phyloP scores from a whole-genome alignment of 1,140 invertebrate genomes.

The Lordiphosa clarofinis region DNA sequence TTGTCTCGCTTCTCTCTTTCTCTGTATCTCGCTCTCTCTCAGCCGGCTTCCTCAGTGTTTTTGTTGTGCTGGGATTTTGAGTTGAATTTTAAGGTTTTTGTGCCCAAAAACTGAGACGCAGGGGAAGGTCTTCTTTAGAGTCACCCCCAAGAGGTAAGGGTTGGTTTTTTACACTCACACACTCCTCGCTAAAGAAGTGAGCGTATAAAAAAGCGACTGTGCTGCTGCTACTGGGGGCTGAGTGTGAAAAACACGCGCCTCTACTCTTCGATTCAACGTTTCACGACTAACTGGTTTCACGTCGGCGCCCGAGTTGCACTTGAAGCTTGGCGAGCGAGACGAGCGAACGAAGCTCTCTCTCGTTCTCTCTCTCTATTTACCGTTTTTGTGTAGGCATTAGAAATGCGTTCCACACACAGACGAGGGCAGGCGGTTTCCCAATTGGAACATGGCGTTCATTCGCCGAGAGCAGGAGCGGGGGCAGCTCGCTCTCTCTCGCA shows the following conservation, averaged over 20 bases:
- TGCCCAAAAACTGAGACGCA: conserved; percentile 37
- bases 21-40: conserved; percentile 19
- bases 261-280: conserved; percentile 35
- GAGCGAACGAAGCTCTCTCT: conserved; percentile 14
- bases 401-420: conserved; percentile 47
- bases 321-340: conserved; percentile 26
- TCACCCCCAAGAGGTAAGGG: conserved; percentile 48
- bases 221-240: conserved; percentile 2
- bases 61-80: conserved; percentile 40
- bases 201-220: conserved; percentile 47
- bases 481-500: conserved; percentile 16
- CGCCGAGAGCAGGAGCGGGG: conserved; percentile 6
- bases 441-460: conserved; percentile 14
- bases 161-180: conserved; percentile 34
- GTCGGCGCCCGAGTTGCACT: conserved; percentile 58
- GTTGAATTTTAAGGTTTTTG: conserved; percentile 58
- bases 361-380: conserved; percentile 25
- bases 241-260: conserved; percentile 54
- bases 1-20: conserved; percentile 22
- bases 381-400: conserved; percentile 30
- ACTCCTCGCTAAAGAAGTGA: background rate
- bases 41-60: conserved; percentile 50
- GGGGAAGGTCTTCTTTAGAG: conserved; percentile 26
- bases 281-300: conserved; percentile 65
- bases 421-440: conserved; percentile 1